Evolutionary conservation across 1,140 invertebrate genomes (phyloP), one percentile per base, ranked within the genome.

Genomic region (Helicorthomorpha holstii): DNA sequence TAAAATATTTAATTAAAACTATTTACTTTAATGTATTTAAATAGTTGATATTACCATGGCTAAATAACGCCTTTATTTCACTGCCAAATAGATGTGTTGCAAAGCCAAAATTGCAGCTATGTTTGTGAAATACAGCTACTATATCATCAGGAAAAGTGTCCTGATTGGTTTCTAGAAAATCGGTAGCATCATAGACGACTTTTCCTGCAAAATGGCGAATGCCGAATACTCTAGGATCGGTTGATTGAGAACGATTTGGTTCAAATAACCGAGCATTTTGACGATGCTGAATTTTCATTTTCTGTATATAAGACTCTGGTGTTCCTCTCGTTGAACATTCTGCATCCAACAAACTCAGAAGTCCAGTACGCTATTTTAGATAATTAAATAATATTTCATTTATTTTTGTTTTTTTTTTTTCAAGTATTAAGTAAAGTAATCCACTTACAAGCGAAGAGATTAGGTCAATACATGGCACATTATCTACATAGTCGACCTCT

Each of bases 381-480:
- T 51, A 53, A 49, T 43, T 2, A 27, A 27, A 34, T 21, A 4
- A 45, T 19, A n/a, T 7, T 19, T 45, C 34, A 12, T 21, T 27
- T 22, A 24, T 16, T 25, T 53, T 43, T 21, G 49, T 48, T 16
- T 51, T 29, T 25, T n/a, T n/a, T n/a, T n/a, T n/a, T n/a, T n/a
- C n/a, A n/a, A n/a, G n/a, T n/a, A n/a, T n/a, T n/a, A n/a, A 29
- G 22, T 26, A 48, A n/a, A n/a, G n/a, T n/a, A n/a, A n/a, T n/a
- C n/a, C n/a, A 66, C 72, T 72, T 67, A 82, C 80, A 69, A 93
- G 66, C 14, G 89, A 92, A 10, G 89, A 94, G 58, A 95, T 85
- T 56, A 95, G 77, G 71, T 94, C 90, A 59, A 95, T 92, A 65
- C 89, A 92, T 3, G 90, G 89, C 53, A 93, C 88, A 68, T 94